Base-by-base conservation (phyloP, 2,113 vertebrate species). In the Ceuthmochares aereus region DNA sequence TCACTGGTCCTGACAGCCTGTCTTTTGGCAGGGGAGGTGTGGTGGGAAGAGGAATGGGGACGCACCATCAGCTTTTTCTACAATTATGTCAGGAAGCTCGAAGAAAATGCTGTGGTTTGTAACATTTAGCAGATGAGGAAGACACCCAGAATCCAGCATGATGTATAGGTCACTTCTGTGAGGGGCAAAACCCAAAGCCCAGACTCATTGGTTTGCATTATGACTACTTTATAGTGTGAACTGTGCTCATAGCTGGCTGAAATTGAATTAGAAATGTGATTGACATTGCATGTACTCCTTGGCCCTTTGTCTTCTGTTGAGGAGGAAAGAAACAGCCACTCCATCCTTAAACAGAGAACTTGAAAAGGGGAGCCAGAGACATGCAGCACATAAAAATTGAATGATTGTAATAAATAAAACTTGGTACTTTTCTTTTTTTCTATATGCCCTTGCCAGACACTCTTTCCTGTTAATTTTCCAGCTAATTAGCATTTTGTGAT, bases 401-500 rank as follows among this genome's bases (percentile, higher is more conserved):
- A 59, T 88, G 14, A 51, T 34, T 76, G 16, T 40, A 42, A 67
- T 82, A 69, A 82, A 66, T 76, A 84, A 68, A 88, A 86, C 25
- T 69, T 63, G 30, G 6, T 87, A 54, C 15, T 66, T 79, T 68
- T 63, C 36, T 47, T 67, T 79, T 84, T 80, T 91, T 45, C 25
- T 52, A 17, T 84, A 80, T 89, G 76, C 37, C 85, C 60, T 95
- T 90, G 47, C 47, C 51, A 66, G 52, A 34, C 40, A 47, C n/a
- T 86, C 69, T 81, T 87, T 68, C 49, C 47, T 84, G 63, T 63
- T 74, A 63, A 6, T 87, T 90, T 93, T 40, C 66, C 43, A 89
- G 55, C 58, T 96, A 93, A 95, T 91, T 95, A 93, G 45, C 42
- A 67, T 94, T 25, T 88, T 60, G 30, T 62, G 75, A 52, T 93